phyloP scores from a whole-genome alignment of 2,888 invertebrate genomes.

The Tridacna crocea region DNA sequence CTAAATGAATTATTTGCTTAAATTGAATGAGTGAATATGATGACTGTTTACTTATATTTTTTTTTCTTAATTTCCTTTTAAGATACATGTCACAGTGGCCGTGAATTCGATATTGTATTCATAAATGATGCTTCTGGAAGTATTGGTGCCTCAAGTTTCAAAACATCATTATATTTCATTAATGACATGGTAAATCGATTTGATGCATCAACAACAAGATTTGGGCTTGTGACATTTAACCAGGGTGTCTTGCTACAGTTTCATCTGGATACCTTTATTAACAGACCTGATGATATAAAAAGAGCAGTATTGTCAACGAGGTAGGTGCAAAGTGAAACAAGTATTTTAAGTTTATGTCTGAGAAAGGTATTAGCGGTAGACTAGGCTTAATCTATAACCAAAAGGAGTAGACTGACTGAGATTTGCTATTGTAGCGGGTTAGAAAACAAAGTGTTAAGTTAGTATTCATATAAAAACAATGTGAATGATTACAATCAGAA shows the following conservation, averaged over 20 bases:
- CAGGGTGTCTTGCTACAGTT: neutral
- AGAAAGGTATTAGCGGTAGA: too few relatives aligned
- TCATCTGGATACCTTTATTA: neutral
- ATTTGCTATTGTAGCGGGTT: too few relatives aligned
- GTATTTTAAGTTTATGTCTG: neutral
- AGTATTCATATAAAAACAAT: too few relatives aligned
- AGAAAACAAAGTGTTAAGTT: too few relatives aligned
- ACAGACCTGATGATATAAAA: neutral
- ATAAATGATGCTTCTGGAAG: neutral
- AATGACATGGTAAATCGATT: neutral
- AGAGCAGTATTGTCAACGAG: neutral
- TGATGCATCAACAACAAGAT: neutral
- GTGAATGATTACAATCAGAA: too few relatives aligned
- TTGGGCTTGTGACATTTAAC: constrained; percentile 6
- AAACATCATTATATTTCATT: neutral
- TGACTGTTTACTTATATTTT: neutral
- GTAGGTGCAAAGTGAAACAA: neutral
- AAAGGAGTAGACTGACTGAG: too few relatives aligned
- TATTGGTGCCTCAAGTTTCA: neutral
- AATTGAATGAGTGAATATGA: too few relatives aligned
- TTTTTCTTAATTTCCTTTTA: neutral
- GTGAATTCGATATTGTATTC: neutral
- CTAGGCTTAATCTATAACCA: too few relatives aligned
- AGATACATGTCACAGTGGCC: neutral
- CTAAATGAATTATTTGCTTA: too few relatives aligned